Evolutionary conservation across 2,113 vertebrate genomes (phyloP).

Genomic region (Picathartes gymnocephalus): DNA sequence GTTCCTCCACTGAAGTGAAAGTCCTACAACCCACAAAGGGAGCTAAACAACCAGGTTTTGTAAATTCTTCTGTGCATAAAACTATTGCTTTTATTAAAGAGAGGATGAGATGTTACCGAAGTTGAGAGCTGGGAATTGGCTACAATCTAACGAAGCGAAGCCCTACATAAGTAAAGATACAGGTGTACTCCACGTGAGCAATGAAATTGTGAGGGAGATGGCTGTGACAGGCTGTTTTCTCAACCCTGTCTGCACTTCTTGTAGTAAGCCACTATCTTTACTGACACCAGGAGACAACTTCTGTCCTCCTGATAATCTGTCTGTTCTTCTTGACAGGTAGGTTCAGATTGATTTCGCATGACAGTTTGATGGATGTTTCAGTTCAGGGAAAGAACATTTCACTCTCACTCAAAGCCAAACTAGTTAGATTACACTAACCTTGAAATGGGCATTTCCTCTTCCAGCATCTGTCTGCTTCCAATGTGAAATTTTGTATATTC

Average conservation of each 20-base stretch:
- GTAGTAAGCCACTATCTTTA: background rate
- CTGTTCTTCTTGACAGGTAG: background rate
- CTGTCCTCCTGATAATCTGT: background rate
- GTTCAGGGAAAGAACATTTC: background rate
- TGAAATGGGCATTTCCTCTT: background rate
- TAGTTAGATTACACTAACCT: background rate
- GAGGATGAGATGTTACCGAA: background rate
- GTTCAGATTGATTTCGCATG: background rate
- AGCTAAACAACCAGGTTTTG: background rate
- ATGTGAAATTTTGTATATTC: background rate
- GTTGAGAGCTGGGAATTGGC: background rate
- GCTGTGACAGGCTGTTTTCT: background rate
- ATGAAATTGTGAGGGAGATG: background rate
- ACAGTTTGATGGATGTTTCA: background rate
- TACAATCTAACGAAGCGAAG: background rate
- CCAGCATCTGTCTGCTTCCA: background rate
- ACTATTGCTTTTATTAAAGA: background rate
- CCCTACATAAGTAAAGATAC: background rate
- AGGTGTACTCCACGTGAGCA: rapidly evolving
- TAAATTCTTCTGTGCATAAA: background rate
- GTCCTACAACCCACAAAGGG: background rate
- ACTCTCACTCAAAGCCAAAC: background rate
- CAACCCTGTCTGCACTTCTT: background rate
- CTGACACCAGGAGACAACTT: background rate
- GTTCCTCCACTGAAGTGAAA: background rate